Evolutionary conservation across 2,797 vertebrate species (phyloP).

Genomic region (Macropus fuliginosus): DNA sequence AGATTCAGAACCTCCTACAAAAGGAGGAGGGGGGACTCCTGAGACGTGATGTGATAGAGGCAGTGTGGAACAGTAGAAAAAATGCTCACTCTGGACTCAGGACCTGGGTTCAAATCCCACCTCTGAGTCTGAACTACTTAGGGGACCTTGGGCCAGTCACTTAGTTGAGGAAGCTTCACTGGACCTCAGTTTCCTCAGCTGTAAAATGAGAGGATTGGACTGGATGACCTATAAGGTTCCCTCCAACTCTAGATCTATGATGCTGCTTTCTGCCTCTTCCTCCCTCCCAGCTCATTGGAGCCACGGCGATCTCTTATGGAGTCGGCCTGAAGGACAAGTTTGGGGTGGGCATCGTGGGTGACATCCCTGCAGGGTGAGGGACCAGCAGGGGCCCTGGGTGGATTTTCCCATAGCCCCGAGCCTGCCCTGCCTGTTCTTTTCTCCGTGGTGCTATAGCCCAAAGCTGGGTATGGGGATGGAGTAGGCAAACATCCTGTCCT

Average conservation of each 20-base stretch:
- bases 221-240: background rate
- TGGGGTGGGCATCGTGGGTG: constrained; percentile 90
- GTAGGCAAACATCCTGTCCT: background rate
- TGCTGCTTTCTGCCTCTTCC: constrained; percentile 33
- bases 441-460: background rate
- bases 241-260: background rate
- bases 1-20: background rate
- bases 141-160: background rate
- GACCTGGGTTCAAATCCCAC: background rate
- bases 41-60: background rate
- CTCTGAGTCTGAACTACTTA: background rate
- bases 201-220: background rate
- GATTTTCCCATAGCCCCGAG: background rate
- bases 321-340: constrained; percentile 85
- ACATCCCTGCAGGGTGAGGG: constrained; percentile 93
- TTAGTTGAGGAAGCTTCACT: background rate
- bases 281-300: constrained; percentile 90
- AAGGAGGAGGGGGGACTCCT: background rate
- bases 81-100: background rate
- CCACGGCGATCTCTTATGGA: constrained; percentile 90
- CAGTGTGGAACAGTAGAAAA: background rate
- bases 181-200: background rate
- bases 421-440: accelerated
- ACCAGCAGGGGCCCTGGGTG: too few relatives aligned
- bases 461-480: background rate